These are phyloP conservation scores for Blennius ocellaris DNA, from an alignment of 2,113 vertebrate genomes.

Conservation along the genomic window DNA sequence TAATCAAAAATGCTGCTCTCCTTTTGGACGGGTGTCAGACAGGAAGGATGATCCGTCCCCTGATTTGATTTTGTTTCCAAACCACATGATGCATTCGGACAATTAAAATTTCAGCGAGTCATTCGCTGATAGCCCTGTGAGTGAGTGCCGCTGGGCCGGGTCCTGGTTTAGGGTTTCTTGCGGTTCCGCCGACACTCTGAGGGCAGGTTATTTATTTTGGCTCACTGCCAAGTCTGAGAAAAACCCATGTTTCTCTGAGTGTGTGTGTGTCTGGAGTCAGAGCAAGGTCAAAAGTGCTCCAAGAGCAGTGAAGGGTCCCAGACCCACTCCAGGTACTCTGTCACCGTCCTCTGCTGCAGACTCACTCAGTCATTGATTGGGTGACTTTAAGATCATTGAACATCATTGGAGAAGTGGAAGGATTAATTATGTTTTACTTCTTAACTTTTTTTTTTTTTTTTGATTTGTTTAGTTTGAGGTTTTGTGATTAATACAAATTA, in stretches of 20 bases:
- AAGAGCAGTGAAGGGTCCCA: slow-evolving; percentile 45
- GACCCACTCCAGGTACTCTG: background rate
- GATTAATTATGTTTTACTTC: too few relatives aligned
- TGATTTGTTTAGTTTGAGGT: too few relatives aligned
- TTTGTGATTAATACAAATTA: too few relatives aligned
- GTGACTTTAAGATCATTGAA: too few relatives aligned
- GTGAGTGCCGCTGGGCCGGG: slow-evolving; percentile 67
- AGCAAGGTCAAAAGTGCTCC: slow-evolving; percentile 76
- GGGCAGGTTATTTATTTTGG: slow-evolving; percentile 80
- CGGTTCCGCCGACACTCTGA: slow-evolving; percentile 82
- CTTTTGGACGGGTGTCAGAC: slow-evolving; percentile 75
- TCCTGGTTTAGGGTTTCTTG: slow-evolving; percentile 84
- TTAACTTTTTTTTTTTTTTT: too few relatives aligned
- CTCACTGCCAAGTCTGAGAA: slow-evolving; percentile 66
- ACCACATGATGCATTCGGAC: slow-evolving; percentile 86
- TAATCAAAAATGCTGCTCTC: slow-evolving; percentile 78
- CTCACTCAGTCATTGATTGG: too few relatives aligned
- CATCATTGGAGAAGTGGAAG: too few relatives aligned
- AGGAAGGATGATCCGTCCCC: slow-evolving; percentile 75
- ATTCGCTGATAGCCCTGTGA: slow-evolving; percentile 83
- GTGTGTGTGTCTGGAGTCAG: slow-evolving; percentile 75
- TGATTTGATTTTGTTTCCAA: slow-evolving; percentile 83
- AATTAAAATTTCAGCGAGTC: slow-evolving; percentile 89
- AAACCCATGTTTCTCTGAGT: slow-evolving; percentile 70
- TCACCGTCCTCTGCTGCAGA: background rate